Percentiles rank a stretch among this genome's conserved stretches.
Evolutionary conservation across 2,888 invertebrate species (phyloP).

Genomic region (Blera fallax): DNA sequence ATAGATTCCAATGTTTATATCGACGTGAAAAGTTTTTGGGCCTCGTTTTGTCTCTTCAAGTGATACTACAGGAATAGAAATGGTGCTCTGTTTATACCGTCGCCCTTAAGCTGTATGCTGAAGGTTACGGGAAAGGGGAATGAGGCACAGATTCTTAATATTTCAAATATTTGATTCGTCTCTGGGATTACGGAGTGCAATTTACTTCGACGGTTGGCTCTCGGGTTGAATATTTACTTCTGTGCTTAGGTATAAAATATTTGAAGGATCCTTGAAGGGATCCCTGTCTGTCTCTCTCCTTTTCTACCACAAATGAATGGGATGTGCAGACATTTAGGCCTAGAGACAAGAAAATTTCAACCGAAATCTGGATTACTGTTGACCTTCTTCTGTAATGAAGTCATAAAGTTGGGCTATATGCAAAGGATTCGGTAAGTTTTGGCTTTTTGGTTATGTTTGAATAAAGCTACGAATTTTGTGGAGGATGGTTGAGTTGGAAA

Average conservation of each 20-base stretch:
- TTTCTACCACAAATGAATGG: not conserved
- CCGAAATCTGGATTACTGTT: constrained; percentile 49
- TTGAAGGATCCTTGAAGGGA: constrained; percentile 6
- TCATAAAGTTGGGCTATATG: constrained; percentile 39
- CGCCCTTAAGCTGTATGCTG: not conserved
- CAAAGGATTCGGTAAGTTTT: constrained; percentile 20
- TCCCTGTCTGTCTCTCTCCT: no score
- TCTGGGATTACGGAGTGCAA: constrained; percentile 51
- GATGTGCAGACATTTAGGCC: constrained; percentile 31
- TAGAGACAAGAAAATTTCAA: constrained; percentile 20
- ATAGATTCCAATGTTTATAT: constrained; percentile 40
- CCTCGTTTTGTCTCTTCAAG: constrained; percentile 41
- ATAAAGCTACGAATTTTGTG: not conserved
- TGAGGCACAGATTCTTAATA: constrained; percentile 54
- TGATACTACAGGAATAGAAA: constrained; percentile 3
- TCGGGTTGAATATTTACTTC: constrained; percentile 52
- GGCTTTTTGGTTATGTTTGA: not conserved
- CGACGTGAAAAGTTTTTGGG: constrained; percentile 26
- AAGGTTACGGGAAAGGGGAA: not conserved
- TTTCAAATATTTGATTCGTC: constrained; percentile 67
- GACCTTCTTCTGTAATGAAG: constrained; percentile 54
- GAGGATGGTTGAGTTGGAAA: not conserved
- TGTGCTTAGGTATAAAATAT: constrained; percentile 44
- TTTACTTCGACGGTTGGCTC: constrained; percentile 17
- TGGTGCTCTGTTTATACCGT: not conserved